Conservation (phyloP, 2,113 vertebrate genomes). For the Proteles cristata region DNA sequence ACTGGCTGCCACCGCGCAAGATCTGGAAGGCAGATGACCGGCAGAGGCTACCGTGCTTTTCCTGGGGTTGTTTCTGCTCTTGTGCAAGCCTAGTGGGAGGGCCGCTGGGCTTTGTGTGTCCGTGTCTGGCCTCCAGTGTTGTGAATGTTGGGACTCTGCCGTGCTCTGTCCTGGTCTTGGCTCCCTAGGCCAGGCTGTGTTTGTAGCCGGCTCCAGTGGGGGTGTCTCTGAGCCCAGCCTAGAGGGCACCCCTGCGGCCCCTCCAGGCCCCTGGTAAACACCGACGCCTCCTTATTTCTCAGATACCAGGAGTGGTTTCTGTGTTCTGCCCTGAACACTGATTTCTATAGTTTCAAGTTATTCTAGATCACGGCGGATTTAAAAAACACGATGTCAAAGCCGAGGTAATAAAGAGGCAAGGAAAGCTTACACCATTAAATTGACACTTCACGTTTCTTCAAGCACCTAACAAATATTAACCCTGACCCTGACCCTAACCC, state of each 20-base stretch:
- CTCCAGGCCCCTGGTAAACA: neutral
- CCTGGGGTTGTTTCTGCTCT: neutral
- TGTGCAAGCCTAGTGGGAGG: too few relatives aligned
- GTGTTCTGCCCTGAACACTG: neutral
- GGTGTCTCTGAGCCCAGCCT: neutral
- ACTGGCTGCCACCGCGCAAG: neutral
- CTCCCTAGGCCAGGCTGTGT: neutral
- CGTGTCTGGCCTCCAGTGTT: neutral
- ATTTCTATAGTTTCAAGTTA: neutral
- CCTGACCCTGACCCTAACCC: neutral
- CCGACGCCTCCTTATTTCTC: neutral
- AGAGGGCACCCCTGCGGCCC: too few relatives aligned
- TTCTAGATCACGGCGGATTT: neutral
- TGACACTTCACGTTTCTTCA: neutral
- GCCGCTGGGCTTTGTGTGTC: accelerated
- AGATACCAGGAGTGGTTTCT: neutral
- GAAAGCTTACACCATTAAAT: neutral
- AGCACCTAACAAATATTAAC: neutral
- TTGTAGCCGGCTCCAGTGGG: neutral
- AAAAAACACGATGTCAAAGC: neutral
- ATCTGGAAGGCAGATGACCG: neutral
- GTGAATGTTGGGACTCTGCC: neutral
- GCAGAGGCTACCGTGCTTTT: neutral
- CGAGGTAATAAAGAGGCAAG: neutral
- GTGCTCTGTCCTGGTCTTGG: neutral